Percentiles rank a stretch among this genome's conserved stretches.
phyloP scores from a whole-genome alignment of 2,113 vertebrate genomes.

The Oreochromis tanganicae region DNA sequence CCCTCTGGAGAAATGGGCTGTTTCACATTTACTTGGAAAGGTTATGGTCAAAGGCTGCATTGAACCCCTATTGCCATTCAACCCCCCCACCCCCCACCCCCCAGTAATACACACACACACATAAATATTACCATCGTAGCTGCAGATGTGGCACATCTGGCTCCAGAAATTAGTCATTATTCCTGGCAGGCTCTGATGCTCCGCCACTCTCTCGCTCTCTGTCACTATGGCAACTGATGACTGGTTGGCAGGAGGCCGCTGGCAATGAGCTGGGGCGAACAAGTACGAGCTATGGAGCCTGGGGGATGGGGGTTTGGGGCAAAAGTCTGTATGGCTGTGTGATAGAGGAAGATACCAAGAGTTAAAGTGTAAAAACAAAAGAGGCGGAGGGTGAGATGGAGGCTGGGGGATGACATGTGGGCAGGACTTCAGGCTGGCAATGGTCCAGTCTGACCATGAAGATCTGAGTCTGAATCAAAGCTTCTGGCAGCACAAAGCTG shows the following conservation, averaged over 20 bases:
- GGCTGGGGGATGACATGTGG: not conserved
- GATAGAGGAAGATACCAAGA: not conserved
- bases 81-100: not conserved
- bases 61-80: not conserved
- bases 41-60: not conserved
- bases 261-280: not conserved
- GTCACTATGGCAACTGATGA: slow-evolving; percentile 86
- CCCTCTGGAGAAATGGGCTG: not conserved
- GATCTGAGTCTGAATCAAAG: slow-evolving; percentile 80
- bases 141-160: slow-evolving; percentile 79
- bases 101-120: not conserved
- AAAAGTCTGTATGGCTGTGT: not conserved
- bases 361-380: slow-evolving; percentile 1
- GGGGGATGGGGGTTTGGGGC: not conserved
- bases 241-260: slow-evolving; percentile 84
- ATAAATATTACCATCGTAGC: slow-evolving; percentile 46
- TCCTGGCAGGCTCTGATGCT: slow-evolving; percentile 32
- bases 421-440: slow-evolving; percentile 65
- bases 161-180: slow-evolving; percentile 73
- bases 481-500: slow-evolving; percentile 91
- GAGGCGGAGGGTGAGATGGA: not conserved
- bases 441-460: slow-evolving; percentile 65
- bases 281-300: not conserved
- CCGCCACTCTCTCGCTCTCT: slow-evolving; percentile 38
- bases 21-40: slow-evolving; percentile 8